Percentiles rank a stretch among this genome's conserved stretches.
These are phyloP conservation scores for Petrocephalus microphthalmus DNA, from an alignment of 2,113 vertebrate genomes.

Conservation along the genomic window DNA sequence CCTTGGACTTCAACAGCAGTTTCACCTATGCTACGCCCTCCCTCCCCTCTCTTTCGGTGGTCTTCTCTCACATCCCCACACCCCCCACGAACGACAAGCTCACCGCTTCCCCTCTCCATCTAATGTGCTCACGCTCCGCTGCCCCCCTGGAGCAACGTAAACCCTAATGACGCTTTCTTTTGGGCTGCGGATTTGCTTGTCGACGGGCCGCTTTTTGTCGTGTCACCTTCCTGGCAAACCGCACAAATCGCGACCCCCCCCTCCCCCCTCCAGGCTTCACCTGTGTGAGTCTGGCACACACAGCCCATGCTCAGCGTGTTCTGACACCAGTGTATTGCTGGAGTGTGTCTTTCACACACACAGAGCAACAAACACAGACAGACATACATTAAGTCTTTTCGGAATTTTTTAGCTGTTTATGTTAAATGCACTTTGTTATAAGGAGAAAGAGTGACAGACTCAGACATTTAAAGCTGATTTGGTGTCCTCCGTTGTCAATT, in stretches of 20 bases:
- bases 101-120: not conserved
- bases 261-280: not conserved
- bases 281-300: not conserved
- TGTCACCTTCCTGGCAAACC: not conserved
- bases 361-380: not conserved
- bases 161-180: not conserved
- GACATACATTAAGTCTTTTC: not conserved
- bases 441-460: not conserved
- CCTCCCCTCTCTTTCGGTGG: not conserved
- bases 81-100: not conserved
- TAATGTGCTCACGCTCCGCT: not conserved
- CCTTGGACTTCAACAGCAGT: not conserved
- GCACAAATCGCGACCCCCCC: not conserved
- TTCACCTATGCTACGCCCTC: not conserved
- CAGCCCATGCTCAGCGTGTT: too few relatives aligned
- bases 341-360: not conserved
- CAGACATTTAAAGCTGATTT: not conserved
- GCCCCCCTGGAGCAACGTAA: not conserved
- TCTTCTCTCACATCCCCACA: not conserved
- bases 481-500: too few relatives aligned
- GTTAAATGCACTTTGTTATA: not conserved
- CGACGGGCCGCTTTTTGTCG: not conserved
- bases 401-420: not conserved
- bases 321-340: not conserved
- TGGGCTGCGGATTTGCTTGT: not conserved